phyloP scores from a whole-genome alignment of 2,888 invertebrate genomes.

The Eubasilissa splendida region DNA sequence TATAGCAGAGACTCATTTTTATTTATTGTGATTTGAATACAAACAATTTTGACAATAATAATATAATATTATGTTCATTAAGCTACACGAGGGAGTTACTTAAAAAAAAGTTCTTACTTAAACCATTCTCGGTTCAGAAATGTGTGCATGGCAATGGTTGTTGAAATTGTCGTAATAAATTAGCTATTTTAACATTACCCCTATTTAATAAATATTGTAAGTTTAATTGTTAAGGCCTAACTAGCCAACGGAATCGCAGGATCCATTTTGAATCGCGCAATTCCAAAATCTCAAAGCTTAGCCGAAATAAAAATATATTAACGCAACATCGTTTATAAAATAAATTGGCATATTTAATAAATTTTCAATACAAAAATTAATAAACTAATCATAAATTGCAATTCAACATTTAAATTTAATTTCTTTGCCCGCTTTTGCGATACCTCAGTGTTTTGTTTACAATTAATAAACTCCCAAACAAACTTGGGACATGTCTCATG shows the following conservation, averaged over 20 bases:
- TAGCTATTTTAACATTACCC: constrained; percentile 1
- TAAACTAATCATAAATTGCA: too few species aligned
- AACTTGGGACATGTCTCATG: too few species aligned
- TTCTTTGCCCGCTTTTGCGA: too few species aligned
- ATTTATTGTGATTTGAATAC: too few species aligned
- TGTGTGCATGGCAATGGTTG: constrained; percentile 5
- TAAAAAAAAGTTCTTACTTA: too few species aligned
- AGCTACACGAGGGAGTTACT: neutral
- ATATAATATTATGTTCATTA: neutral
- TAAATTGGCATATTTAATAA: constrained; percentile 34
- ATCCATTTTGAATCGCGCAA: constrained; percentile 3
- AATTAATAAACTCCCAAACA: too few species aligned
- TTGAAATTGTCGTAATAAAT: constrained; percentile 9
- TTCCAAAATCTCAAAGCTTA: constrained; percentile 18
- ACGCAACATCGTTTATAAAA: constrained; percentile 14
- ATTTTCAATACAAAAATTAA: too few species aligned
- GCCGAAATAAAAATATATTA: constrained; percentile 10
- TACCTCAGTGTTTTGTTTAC: too few species aligned
- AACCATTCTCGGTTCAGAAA: too few species aligned
- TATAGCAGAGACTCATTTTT: constrained; percentile 13
- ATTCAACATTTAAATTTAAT: too few species aligned
- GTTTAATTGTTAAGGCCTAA: constrained; percentile 3
- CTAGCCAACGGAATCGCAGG: neutral
- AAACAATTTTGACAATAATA: too few species aligned
- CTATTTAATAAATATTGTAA: constrained; percentile 10